phyloP scores from a whole-genome alignment of 2,113 vertebrate genomes.

The Cisticola juncidis region DNA sequence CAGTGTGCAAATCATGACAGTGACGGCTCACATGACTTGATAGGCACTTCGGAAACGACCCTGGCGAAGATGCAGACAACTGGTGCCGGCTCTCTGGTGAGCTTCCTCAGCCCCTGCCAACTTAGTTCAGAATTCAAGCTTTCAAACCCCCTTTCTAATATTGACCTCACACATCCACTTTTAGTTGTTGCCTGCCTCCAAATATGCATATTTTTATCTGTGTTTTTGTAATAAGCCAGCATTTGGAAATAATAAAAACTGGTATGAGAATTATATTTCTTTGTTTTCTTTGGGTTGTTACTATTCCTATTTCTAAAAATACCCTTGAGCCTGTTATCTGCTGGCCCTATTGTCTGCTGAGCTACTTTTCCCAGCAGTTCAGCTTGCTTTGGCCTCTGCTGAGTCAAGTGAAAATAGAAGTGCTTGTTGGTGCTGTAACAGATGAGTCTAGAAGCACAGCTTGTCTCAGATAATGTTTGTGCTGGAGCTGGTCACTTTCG shows the following conservation, averaged over 20 bases:
- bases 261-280: background rate
- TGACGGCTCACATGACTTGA: slow-evolving; percentile 89
- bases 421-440: background rate
- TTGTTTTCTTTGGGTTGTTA: background rate
- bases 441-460: background rate
- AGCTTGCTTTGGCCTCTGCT: background rate
- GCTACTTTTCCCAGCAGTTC: background rate
- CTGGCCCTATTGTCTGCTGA: background rate
- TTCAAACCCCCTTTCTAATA: background rate
- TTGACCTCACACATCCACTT: background rate
- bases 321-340: background rate
- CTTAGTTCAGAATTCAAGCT: background rate
- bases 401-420: background rate
- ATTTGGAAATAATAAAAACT: background rate
- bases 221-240: background rate
- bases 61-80: slow-evolving; percentile 81
- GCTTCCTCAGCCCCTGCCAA: background rate
- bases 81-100: slow-evolving; percentile 75
- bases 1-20: slow-evolving; percentile 86
- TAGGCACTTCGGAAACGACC: slow-evolving; percentile 85
- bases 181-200: background rate
- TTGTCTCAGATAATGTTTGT: background rate
- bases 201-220: background rate
- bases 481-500: background rate
- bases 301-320: background rate